phyloP scores from a whole-genome alignment of 2,113 vertebrate species.

The Salminus brasiliensis region DNA sequence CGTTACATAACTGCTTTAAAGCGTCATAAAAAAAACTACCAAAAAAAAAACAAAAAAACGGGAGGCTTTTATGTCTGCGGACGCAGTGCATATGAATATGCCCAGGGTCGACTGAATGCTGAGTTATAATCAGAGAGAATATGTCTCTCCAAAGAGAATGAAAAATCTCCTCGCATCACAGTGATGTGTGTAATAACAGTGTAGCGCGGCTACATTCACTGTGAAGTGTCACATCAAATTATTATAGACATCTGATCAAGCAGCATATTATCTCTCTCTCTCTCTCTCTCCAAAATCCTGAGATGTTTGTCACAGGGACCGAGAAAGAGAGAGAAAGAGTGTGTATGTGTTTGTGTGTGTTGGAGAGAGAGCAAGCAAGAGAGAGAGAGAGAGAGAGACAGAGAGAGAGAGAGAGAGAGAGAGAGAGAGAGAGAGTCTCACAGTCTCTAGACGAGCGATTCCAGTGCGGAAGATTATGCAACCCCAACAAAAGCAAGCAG shows the following conservation, averaged over 20 bases:
- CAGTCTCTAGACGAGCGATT: slow-evolving; percentile 28
- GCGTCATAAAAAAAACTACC: too few species aligned
- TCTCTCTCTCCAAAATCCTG: background rate
- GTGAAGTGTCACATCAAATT: slow-evolving; percentile 2
- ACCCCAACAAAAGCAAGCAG: slow-evolving; percentile 24
- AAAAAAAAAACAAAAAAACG: too few species aligned
- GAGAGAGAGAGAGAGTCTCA: background rate
- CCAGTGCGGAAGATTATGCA: slow-evolving; percentile 44
- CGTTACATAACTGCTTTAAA: slow-evolving; percentile 18
- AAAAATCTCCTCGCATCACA: background rate
- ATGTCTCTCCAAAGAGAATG: background rate
- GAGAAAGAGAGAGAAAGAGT: slow-evolving; percentile 9
- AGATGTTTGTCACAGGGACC: background rate
- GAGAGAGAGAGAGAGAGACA: background rate
- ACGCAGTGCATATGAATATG: background rate
- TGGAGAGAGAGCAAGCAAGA: slow-evolving; percentile 19
- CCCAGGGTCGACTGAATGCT: background rate
- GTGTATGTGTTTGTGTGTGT: too few species aligned
- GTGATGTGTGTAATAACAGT: slow-evolving; percentile 19
- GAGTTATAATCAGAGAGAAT: slow-evolving; percentile 10
- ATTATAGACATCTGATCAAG: slow-evolving; percentile 36
- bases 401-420: slow-evolving; percentile 17
- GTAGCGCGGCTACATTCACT: background rate
- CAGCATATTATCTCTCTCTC: slow-evolving; percentile 1
- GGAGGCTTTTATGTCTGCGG: background rate